Base-by-base conservation (phyloP, 2,797 vertebrate genomes). In the Pangasius djambal region DNA sequence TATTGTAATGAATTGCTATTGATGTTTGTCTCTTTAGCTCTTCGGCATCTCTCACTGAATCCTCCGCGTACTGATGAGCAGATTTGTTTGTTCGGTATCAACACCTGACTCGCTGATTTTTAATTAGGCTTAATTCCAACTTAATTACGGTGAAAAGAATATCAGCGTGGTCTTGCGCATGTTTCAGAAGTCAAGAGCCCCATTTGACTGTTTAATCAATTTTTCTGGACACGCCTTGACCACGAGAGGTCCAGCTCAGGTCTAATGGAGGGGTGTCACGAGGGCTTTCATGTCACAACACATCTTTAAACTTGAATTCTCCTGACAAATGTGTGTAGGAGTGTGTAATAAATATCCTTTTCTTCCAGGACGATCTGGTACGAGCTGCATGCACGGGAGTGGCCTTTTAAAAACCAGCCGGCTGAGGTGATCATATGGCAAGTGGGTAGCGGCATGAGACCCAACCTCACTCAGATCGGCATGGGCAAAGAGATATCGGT, bases 341-440 rank as follows among this genome's bases (percentile, higher is more conserved):
- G 52, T 59, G 52, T 52, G 22, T 65, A 74, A 40, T n/a, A 44
- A 40, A 59, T 86, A n/a, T 50, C 31, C 13, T 31, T 0, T 74
- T 90, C 28, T 74, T 85, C 70, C 97, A 99, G 99, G 93, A 99
- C 99, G 8, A 97, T 99, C 94, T 99, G 99, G 99, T 99, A 98
- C 0, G 99, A 99, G 94, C 96, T 99, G 92, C 98, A 99, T 0
- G 98, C 98, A 4, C 97, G 98, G 89, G 99, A 99, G 92, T 99
- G 98, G 99, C 99, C 99, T 94, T 99, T 99, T 96, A 99, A 99
- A 96, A 99, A 96, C 3, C 99, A 99, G 91, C 98, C 99, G 4
- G 97, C 98, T 0, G 99, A 99, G 95, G 98, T 98, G 67, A 99
- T 99, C 89, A 98, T 99, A 93, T 99, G 99, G 99, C 99, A 99